Conservation (phyloP, 2,113 vertebrate species). For the Ageneiosus marmoratus region DNA sequence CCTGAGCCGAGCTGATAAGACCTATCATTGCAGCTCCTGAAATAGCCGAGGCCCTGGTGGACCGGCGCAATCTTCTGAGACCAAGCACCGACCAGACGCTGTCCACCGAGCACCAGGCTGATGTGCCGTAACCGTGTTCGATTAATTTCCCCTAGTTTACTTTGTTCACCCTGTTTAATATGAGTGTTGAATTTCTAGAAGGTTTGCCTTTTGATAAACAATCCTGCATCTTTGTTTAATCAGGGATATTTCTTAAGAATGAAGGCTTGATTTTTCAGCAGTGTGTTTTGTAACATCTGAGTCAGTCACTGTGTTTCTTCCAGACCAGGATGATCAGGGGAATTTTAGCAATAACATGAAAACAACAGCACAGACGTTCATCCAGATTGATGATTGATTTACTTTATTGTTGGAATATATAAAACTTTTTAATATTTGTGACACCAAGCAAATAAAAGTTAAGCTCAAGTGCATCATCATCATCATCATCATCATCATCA, state of each 20-base stretch:
- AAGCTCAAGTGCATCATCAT: neutral
- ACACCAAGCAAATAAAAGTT: neutral
- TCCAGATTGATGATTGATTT: neutral
- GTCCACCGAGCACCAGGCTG: neutral
- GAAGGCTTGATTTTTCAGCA: neutral
- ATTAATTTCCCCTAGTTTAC: neutral
- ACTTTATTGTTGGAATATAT: neutral
- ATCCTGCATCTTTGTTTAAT: neutral
- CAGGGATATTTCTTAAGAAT: neutral
- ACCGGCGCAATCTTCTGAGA: neutral
- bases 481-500: neutral
- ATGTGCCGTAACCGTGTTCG: neutral
- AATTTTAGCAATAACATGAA: neutral
- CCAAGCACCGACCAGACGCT: neutral
- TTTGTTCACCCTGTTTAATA: neutral
- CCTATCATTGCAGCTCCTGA: slow-evolving; percentile 38
- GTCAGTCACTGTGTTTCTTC: neutral
- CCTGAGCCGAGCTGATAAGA: slow-evolving; percentile 34
- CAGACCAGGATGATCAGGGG: neutral
- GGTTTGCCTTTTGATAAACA: neutral
- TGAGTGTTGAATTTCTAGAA: neutral
- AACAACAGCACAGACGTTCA: neutral
- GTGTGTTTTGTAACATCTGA: neutral
- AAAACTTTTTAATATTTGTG: neutral
- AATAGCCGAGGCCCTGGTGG: slow-evolving; percentile 41